Evolutionary conservation across 2,888 invertebrate species (phyloP).

Genomic region (Ecdyonurus torrentis): DNA sequence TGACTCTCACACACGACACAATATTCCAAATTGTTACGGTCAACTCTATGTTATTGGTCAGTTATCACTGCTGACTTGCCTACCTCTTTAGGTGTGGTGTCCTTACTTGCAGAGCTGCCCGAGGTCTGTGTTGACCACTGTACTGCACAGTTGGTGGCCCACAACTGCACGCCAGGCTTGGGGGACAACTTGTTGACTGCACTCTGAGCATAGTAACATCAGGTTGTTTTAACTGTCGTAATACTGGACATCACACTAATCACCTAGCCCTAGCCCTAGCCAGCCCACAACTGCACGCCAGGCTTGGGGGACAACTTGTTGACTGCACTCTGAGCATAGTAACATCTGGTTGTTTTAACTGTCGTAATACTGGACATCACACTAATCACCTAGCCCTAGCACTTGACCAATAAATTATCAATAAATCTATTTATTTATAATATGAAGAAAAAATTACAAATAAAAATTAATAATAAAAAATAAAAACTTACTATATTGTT

Average conservation of each 20-base stretch:
- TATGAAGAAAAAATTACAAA: conserved; percentile 16
- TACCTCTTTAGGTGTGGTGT: conserved; percentile 37
- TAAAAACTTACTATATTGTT: background rate
- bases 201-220: too few relatives aligned
- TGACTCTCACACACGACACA: conserved; percentile 34
- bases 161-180: conserved; percentile 7
- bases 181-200: conserved; percentile 8
- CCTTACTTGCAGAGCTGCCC: conserved; percentile 11
- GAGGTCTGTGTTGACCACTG: background rate
- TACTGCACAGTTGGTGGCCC: background rate
- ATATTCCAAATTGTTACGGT: conserved; percentile 26
- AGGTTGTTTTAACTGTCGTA: too few relatives aligned
- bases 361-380: too few relatives aligned
- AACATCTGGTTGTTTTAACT: too few relatives aligned
- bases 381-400: too few relatives aligned
- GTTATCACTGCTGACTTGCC: conserved; percentile 36
- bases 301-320: conserved; percentile 7
- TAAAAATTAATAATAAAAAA: conserved; percentile 3
- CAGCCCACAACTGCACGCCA: conserved; percentile 5
- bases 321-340: conserved; percentile 10
- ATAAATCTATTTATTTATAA: conserved; percentile 17
- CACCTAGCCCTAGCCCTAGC: too few relatives aligned
- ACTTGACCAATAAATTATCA: too few relatives aligned
- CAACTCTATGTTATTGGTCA: conserved; percentile 30
- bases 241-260: too few relatives aligned